phyloP scores from a whole-genome alignment of 2,113 vertebrate species.

The Heptranchias perlo region DNA sequence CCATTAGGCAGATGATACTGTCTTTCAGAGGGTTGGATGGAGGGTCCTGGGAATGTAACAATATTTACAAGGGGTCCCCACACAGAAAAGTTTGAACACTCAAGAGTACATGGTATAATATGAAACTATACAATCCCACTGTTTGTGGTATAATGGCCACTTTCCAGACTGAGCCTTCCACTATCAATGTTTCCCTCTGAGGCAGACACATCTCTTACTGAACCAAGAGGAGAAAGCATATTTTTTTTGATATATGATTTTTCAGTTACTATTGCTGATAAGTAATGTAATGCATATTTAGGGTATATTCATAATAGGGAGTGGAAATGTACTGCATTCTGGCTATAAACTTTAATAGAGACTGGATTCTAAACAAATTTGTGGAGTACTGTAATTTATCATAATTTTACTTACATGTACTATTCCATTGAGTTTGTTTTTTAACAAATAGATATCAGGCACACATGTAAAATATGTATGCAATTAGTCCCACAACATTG shows the following conservation, averaged over 20 bases:
- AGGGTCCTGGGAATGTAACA: background rate
- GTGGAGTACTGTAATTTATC: background rate
- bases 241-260: background rate
- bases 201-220: background rate
- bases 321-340: background rate
- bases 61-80: background rate
- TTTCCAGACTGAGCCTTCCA: background rate
- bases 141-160: background rate
- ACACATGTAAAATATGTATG: background rate
- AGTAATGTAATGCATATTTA: background rate
- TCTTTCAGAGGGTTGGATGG: background rate
- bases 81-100: background rate
- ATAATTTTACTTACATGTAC: background rate
- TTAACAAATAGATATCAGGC: background rate
- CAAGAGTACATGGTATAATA: background rate
- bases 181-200: background rate
- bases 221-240: no score
- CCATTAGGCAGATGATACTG: background rate
- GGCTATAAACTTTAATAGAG: background rate
- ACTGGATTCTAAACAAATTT: background rate
- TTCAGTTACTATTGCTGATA: background rate
- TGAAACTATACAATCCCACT: background rate
- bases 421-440: background rate
- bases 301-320: background rate
- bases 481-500: background rate